Evolutionary conservation across 2,113 vertebrate species (phyloP).

Genomic region (Aplodontia rufa): DNA sequence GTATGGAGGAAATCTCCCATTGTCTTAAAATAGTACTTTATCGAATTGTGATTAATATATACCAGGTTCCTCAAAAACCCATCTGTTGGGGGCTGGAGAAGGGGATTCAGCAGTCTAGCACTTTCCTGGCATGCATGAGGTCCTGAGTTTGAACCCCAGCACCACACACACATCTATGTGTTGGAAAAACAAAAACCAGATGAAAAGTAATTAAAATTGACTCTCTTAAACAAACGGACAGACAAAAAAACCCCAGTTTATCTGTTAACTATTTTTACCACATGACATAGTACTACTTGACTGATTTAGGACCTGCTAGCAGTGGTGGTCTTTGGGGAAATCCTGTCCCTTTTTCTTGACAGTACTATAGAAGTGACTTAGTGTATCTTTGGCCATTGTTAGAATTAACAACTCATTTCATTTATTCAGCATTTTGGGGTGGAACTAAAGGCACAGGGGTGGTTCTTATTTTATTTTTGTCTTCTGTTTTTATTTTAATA

Average conservation of each 20-base stretch:
- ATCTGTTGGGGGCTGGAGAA: too few relatives aligned
- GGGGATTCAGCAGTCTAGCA: too few relatives aligned
- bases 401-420: not conserved
- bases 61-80: not conserved
- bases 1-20: not conserved
- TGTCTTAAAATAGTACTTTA: conserved; percentile 13
- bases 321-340: not conserved
- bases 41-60: not conserved
- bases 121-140: too few relatives aligned
- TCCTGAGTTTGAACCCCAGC: too few relatives aligned
- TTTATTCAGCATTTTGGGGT: not conserved
- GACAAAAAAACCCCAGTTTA: not conserved
- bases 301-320: not conserved
- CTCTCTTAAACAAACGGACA: too few relatives aligned
- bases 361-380: not conserved
- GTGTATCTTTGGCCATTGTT: not conserved
- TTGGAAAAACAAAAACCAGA: too few relatives aligned
- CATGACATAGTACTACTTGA: not conserved
- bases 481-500: conserved; percentile 42
- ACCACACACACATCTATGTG: too few relatives aligned
- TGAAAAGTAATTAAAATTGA: too few relatives aligned
- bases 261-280: not conserved
- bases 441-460: not conserved
- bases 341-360: not conserved
- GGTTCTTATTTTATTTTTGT: not conserved